phyloP scores from a whole-genome alignment of 2,888 invertebrate genomes.

The Cheilosia vulpina region DNA sequence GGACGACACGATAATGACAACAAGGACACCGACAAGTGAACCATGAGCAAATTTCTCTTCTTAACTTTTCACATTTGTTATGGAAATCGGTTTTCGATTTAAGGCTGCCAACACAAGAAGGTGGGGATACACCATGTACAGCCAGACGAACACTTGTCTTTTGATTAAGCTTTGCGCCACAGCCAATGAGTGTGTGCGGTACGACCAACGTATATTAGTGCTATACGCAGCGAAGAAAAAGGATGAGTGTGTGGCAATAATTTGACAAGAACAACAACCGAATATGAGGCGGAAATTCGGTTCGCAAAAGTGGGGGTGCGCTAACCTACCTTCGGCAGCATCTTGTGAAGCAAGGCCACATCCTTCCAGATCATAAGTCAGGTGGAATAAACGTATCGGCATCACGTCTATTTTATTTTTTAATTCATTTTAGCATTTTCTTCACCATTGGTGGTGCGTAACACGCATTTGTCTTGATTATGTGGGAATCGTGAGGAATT shows the following conservation, averaged over 20 bases:
- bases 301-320: slow-evolving; percentile 3
- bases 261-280: slow-evolving; percentile 9
- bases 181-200: not conserved
- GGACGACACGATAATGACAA: slow-evolving; percentile 1
- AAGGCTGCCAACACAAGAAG: slow-evolving; percentile 17
- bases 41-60: slow-evolving; percentile 21
- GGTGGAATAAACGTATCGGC: slow-evolving; percentile 43
- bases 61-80: slow-evolving; percentile 55
- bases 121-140: slow-evolving; percentile 1
- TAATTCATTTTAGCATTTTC: slow-evolving; percentile 5
- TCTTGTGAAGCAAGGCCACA: not conserved
- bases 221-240: not conserved
- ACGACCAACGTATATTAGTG: no score
- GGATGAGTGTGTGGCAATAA: not conserved
- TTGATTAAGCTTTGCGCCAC: slow-evolving; percentile 11
- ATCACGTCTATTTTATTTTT: slow-evolving; percentile 44
- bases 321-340: not conserved
- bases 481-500: slow-evolving; percentile 5
- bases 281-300: not conserved
- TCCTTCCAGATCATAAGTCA: slow-evolving; percentile 41
- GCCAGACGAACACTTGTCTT: slow-evolving; percentile 27
- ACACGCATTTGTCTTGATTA: slow-evolving; percentile 45
- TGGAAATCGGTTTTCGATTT: slow-evolving; percentile 62
- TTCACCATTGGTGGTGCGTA: slow-evolving; percentile 19
- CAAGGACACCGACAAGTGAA: slow-evolving; percentile 5